Percentiles rank a stretch among this genome's conserved stretches.
These are phyloP conservation scores for Atethmia centrago DNA, from an alignment of 2,888 invertebrate species.

Conservation along the genomic window DNA sequence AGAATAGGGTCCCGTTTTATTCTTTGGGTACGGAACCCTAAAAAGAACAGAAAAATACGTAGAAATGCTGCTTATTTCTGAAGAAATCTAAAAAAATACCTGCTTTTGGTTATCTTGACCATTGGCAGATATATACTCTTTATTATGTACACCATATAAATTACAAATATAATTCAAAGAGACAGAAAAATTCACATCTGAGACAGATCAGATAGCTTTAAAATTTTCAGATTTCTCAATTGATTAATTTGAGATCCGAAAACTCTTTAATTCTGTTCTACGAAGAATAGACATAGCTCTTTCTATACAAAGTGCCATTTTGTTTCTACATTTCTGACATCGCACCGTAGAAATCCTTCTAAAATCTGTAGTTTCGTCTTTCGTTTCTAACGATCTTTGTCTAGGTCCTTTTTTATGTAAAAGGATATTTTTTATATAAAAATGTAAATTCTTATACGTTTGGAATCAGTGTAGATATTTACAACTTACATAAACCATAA, in stretches of 20 bases:
- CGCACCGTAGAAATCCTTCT: too few species aligned
- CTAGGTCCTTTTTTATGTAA: too few species aligned
- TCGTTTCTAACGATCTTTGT: too few species aligned
- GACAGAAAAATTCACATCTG: not conserved
- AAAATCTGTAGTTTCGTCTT: too few species aligned
- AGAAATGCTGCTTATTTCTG: too few species aligned
- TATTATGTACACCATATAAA: not conserved
- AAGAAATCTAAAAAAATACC: not conserved
- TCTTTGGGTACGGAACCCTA: too few species aligned
- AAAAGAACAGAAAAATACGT: not conserved
- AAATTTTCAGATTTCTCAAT: not conserved
- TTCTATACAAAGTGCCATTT: too few species aligned
- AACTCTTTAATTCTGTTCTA: not conserved
- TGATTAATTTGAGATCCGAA: not conserved
- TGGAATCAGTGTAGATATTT: not conserved
- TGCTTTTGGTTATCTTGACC: not conserved
- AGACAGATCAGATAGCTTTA: not conserved
- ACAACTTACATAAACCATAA: not conserved
- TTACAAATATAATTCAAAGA: not conserved
- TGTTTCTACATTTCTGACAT: too few species aligned
- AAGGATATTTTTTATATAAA: too few species aligned
- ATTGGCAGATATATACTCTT: not conserved
- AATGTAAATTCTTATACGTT: too few species aligned
- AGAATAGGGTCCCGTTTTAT: too few species aligned
- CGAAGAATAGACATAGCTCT: too few species aligned